These are phyloP conservation scores for Monopis laevigella DNA, from an alignment of 2,888 invertebrate species.

Conservation along the genomic window DNA sequence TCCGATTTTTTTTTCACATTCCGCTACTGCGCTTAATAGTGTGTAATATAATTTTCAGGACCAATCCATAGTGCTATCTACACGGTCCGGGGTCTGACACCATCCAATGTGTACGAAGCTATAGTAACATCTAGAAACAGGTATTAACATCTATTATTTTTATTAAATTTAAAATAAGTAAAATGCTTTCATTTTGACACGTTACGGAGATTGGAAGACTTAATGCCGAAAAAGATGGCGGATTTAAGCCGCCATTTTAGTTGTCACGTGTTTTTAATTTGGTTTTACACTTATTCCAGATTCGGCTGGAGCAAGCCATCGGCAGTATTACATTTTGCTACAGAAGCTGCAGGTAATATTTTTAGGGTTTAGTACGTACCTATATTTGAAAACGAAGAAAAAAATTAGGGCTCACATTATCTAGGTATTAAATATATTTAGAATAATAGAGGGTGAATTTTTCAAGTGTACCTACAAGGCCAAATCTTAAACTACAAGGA, in stretches of 20 bases:
- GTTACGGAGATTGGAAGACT: too few relatives aligned
- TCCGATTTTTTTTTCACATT: too few relatives aligned
- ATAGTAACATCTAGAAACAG: constrained; percentile 80
- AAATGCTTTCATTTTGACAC: too few relatives aligned
- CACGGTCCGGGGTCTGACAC: constrained; percentile 76
- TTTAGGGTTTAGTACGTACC: background rate
- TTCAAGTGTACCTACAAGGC: too few relatives aligned
- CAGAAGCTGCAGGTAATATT: constrained; percentile 74
- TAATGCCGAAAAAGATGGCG: too few relatives aligned
- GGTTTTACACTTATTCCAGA: constrained; percentile 32
- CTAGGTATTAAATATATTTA: too few relatives aligned
- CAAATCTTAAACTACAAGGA: too few relatives aligned
- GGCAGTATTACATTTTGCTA: constrained; percentile 77
- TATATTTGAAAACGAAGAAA: too few relatives aligned
- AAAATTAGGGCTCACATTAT: too few relatives aligned
- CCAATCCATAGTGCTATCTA: constrained; percentile 82
- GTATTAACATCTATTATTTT: constrained; percentile 23
- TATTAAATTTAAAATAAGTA: background rate
- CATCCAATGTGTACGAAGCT: constrained; percentile 81
- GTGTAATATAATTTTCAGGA: constrained; percentile 56
- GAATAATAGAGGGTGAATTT: too few relatives aligned
- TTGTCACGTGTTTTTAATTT: constrained; percentile 5
- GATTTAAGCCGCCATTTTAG: too few relatives aligned
- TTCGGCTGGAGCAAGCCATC: constrained; percentile 89
- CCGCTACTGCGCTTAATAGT: too few relatives aligned